Conservation (phyloP, 2,113 vertebrate genomes). For the Clarias batrachus region DNA sequence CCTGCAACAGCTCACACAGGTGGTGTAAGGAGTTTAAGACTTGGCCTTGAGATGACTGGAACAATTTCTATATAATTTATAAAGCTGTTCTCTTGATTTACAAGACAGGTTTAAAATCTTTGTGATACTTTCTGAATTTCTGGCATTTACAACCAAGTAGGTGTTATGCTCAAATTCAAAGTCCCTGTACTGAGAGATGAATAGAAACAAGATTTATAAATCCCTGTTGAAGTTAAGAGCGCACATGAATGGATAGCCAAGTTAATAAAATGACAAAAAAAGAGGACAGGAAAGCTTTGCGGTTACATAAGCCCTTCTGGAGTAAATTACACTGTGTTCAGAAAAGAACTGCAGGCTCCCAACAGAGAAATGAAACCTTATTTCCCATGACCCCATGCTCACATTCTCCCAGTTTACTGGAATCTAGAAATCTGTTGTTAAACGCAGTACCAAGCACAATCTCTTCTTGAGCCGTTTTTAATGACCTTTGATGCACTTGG, state of each 20-base stretch:
- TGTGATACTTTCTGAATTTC: neutral
- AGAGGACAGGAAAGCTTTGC: constrained; percentile 25
- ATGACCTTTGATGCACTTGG: neutral
- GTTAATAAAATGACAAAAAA: constrained; percentile 13
- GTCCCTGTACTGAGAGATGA: neutral
- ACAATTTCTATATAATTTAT: neutral
- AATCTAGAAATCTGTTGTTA: neutral
- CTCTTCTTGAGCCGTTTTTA: neutral
- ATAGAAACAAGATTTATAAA: constrained; percentile 4
- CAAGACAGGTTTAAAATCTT: neutral
- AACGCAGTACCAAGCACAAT: constrained; percentile 6
- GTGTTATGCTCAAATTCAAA: neutral
- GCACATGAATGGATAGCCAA: neutral
- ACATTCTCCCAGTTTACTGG: constrained; percentile 1
- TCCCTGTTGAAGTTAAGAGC: neutral
- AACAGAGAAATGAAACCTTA: constrained; percentile 41
- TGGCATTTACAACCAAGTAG: neutral
- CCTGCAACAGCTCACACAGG: neutral
- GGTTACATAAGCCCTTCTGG: constrained; percentile 42
- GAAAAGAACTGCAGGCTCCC: constrained; percentile 33
- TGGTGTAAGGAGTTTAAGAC: neutral
- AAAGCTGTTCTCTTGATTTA: neutral
- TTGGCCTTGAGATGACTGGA: neutral
- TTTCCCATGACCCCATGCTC: constrained; percentile 51
- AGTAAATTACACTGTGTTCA: constrained; percentile 33